phyloP scores from a whole-genome alignment of 2,113 vertebrate species.

The Chlamydotis undulata region DNA sequence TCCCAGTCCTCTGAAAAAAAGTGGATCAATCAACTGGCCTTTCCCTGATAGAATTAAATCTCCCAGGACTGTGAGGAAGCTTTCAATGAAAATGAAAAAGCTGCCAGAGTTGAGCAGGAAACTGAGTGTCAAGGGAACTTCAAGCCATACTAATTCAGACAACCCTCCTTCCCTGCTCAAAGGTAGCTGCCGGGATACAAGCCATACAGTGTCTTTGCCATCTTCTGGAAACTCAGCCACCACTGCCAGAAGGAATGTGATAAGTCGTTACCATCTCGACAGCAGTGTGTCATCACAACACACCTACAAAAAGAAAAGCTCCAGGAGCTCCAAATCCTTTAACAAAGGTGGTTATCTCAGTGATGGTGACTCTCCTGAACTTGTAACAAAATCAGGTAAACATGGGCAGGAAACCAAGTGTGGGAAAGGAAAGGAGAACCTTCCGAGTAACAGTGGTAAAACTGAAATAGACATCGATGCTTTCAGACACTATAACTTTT shows the following conservation, averaged over 20 bases:
- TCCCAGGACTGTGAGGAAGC: conserved; percentile 93
- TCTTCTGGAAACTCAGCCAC: conserved; percentile 77
- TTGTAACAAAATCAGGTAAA: conserved; percentile 90
- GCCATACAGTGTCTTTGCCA: conserved; percentile 71
- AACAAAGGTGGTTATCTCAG: conserved; percentile 96
- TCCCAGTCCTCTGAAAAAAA: conserved; percentile 91
- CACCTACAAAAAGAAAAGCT: conserved; percentile 87
- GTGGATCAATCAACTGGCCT: conserved; percentile 92
- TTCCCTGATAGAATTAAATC: conserved; percentile 98
- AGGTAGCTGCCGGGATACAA: conserved; percentile 67
- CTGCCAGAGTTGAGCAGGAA: conserved; percentile 96
- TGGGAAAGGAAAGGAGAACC: conserved; percentile 77
- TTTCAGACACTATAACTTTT: conserved; percentile 94
- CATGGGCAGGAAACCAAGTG: conserved; percentile 81
- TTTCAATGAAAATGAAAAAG: conserved; percentile 98
- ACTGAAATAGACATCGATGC: conserved; percentile 92
- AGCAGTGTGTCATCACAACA: conserved; percentile 92
- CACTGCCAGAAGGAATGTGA: conserved; percentile 91
- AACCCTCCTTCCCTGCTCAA: conserved; percentile 68
- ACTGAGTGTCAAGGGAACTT: conserved; percentile 87
- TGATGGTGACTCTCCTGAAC: conserved; percentile 94
- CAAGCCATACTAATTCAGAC: conserved; percentile 72
- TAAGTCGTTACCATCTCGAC: conserved; percentile 96
- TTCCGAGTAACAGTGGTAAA: conserved; percentile 73
- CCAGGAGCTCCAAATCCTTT: conserved; percentile 84